Evolutionary conservation across 2,888 invertebrate genomes (phyloP), one percentile per base, ranked within the genome.

Genomic region (Sphecodes monilicornis): DNA sequence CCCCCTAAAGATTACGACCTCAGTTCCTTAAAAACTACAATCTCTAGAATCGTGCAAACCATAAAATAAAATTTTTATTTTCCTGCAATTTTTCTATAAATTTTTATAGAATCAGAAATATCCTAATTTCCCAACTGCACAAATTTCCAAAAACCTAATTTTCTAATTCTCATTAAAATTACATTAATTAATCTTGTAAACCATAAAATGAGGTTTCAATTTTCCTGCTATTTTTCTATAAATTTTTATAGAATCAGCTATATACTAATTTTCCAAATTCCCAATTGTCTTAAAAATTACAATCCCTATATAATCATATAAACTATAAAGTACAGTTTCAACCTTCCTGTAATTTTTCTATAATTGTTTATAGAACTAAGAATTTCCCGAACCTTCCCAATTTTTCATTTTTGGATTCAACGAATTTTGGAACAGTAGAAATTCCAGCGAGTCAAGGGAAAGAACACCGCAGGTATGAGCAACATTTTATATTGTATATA

Each of bases 401-500:
- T 22, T 46, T 46, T 22, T 6, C 1, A 22, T 46, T n/a, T 54
- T 11, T 0, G 0, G n/a, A n/a, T 54, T 10, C n/a, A n/a, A 3
- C 16, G 22, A 0, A 50, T 50, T 50, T 57, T n/a, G 3, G 54
- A 13, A 26, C 26, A 13, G 11, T 11, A 5, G 26, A 26, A 26
- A 26, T 13, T 57, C 10, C 57, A 26, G 60, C 6, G 16, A 32
- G 29, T 8, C 29, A 13, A 36, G 0, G 22, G 54, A 60, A 50
- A 11, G 3, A 26, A 71, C 11, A 29, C 18, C 10, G 16, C n/a
- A 66, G 16, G 26, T 82, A 84, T 90, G 88, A 87, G 89, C 88
- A 90, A 91, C 88, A 82, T 84, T 90, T 87, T 90, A 89, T 90
- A 86, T 89, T 78, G 60, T 78, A 71, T 78, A 82, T 83, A 82